phyloP scores from a whole-genome alignment of 1,140 invertebrate genomes.

The Arctopsyche grandis region DNA sequence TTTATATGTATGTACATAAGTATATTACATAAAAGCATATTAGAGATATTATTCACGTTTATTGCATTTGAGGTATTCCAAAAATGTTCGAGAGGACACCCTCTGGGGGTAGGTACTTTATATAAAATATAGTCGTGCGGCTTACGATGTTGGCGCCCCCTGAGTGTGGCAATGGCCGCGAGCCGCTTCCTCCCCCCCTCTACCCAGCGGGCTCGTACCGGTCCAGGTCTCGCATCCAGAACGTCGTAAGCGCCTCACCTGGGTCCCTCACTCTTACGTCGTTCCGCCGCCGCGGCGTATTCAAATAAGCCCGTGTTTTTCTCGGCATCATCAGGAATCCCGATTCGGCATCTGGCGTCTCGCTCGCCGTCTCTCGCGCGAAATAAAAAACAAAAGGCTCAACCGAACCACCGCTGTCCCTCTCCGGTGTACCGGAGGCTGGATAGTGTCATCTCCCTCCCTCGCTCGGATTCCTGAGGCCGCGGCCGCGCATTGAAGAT shows the following conservation, averaged over 20 bases:
- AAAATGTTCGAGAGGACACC: too few relatives aligned
- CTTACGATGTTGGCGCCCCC: conserved; percentile 20
- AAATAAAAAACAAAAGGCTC: conserved; percentile 50
- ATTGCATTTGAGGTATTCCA: too few relatives aligned
- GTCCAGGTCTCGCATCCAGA: conserved; percentile 25
- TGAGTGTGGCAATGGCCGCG: conserved; percentile 51
- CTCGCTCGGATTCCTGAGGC: conserved; percentile 53
- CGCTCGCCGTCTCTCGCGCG: conserved; percentile 40
- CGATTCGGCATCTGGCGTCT: conserved; percentile 52
- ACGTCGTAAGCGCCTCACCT: conserved; percentile 39
- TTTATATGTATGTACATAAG: too few relatives aligned
- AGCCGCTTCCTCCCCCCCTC: conserved; percentile 35
- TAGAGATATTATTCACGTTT: too few relatives aligned
- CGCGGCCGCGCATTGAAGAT: conserved; percentile 25
- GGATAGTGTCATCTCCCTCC: conserved; percentile 50
- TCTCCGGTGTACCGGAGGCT: conserved; percentile 46
- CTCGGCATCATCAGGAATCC: conserved; percentile 53
- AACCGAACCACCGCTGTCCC: conserved; percentile 35
- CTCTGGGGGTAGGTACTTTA: too few relatives aligned
- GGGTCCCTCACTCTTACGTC: conserved; percentile 35
- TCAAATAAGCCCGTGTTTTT: conserved; percentile 55
- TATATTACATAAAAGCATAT: too few relatives aligned
- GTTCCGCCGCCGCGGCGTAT: conserved; percentile 46
- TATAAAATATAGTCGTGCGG: not conserved
- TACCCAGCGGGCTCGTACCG: not conserved